A percentile compares a stretch with the other conserved stretches of the same genome.
Conservation (phyloP, 2,113 vertebrate species). For the Gadus macrocephalus region DNA sequence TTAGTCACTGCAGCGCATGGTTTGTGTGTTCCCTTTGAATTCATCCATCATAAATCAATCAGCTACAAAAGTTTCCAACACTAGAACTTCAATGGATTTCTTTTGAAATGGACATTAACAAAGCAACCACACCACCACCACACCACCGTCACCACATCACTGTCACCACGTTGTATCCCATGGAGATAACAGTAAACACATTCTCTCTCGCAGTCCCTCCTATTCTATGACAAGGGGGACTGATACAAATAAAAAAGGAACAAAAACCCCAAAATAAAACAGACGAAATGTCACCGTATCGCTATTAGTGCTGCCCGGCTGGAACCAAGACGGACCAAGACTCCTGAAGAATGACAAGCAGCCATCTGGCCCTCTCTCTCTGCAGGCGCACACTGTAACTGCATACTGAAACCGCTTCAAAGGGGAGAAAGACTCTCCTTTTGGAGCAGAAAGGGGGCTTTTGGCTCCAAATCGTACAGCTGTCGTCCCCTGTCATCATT, state of each 20-base stretch:
- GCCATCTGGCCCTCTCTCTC: constrained; percentile 47
- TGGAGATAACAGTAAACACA: no score
- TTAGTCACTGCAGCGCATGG: no score
- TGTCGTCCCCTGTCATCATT: constrained; percentile 42
- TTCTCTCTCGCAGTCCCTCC: no score
- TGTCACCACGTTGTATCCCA: background rate
- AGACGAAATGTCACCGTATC: constrained; percentile 17
- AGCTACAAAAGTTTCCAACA: no score
- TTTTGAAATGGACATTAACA: no score
- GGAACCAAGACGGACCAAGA: constrained; percentile 26
- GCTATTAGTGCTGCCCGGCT: constrained; percentile 26
- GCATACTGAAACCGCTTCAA: constrained; percentile 54
- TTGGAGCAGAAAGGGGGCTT: constrained; percentile 40
- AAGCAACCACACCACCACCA: no score
- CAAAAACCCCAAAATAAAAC: constrained; percentile 18
- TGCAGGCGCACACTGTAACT: constrained; percentile 39
- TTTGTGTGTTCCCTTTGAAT: no score
- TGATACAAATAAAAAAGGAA: background rate
- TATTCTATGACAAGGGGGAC: no score
- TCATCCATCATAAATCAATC: no score
- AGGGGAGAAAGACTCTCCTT: constrained; percentile 43
- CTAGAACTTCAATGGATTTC: no score
- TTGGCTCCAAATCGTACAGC: constrained; percentile 30
- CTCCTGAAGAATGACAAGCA: constrained; percentile 48
- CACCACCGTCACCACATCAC: no score